Percentiles rank a stretch among this genome's conserved stretches.
Conservation (phyloP, 2,113 vertebrate species). For the Felis chaus region DNA sequence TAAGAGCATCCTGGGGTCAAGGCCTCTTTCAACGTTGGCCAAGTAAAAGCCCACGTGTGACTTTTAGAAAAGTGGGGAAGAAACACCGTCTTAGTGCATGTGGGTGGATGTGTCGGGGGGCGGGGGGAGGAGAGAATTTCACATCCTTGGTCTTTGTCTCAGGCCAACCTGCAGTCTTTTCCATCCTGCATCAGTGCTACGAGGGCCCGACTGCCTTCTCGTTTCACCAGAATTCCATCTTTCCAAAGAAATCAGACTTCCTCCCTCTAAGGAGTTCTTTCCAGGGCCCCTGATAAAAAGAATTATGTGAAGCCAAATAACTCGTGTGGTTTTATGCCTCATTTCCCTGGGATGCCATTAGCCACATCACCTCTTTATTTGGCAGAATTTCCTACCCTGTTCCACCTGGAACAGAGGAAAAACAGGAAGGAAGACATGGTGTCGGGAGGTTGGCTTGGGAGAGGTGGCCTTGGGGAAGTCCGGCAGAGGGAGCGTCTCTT, state of each 20-base stretch:
- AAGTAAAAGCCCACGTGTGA: background rate
- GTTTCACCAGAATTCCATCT: conserved; percentile 63
- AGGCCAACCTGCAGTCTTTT: conserved; percentile 48
- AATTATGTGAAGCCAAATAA: conserved; percentile 64
- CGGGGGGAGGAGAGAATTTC: background rate
- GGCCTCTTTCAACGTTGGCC: background rate
- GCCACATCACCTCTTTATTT: conserved; percentile 71
- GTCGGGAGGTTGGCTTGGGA: background rate
- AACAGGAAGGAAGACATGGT: background rate
- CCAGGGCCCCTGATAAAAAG: conserved; percentile 77
- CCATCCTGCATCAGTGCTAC: fast-evolving
- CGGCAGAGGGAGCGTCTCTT: conserved; percentile 57
- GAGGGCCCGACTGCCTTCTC: background rate
- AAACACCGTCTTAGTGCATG: background rate
- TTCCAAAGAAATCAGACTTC: conserved; percentile 69
- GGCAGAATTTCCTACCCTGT: conserved; percentile 68
- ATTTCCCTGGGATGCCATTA: conserved; percentile 77
- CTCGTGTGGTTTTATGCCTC: conserved; percentile 70
- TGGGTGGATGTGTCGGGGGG: no score
- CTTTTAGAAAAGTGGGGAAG: background rate
- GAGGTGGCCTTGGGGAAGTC: background rate
- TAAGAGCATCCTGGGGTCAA: background rate
- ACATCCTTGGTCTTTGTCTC: background rate
- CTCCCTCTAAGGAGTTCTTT: conserved; percentile 49
- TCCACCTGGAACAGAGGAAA: conserved; percentile 4